A percentile compares a stretch with the other conserved stretches of the same genome.
These are phyloP conservation scores for Ariolimax columbianus DNA, from an alignment of 2,888 invertebrate species.

Conservation along the genomic window DNA sequence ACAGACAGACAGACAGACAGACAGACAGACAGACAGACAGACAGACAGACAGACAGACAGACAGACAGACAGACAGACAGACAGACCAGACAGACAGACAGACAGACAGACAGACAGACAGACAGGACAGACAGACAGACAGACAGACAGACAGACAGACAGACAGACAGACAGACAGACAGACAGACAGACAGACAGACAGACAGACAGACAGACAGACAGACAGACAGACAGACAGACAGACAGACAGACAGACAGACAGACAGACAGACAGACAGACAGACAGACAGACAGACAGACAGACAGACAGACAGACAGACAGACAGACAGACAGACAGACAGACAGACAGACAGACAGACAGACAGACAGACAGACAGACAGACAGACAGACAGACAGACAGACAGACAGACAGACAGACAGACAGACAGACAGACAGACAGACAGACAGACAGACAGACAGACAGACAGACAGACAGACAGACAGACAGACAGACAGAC, in stretches of 20 bases:
- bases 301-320: background rate
- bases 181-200: conserved; percentile 6
- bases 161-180: background rate
- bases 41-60: conserved; percentile 7
- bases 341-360: conserved; percentile 31
- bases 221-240: background rate
- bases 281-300: conserved; percentile 15
- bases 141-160: background rate
- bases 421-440: too few species aligned
- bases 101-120: too few species aligned
- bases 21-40: conserved; percentile 7
- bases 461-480: too few species aligned
- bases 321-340: conserved; percentile 10
- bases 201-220: conserved; percentile 9
- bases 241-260: conserved; percentile 16
- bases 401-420: too few species aligned
- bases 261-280: conserved; percentile 20
- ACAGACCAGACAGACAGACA: background rate
- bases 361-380: conserved; percentile 9
- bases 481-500: too few species aligned
- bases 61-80: background rate
- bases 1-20: conserved; percentile 11
- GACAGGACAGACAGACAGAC: too few species aligned
- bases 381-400: too few species aligned
- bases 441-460: too few species aligned